Percentiles rank a stretch among this genome's conserved stretches.
These are phyloP conservation scores for Artemia sinica DNA, from an alignment of 2,888 invertebrate genomes.

Conservation along the genomic window DNA sequence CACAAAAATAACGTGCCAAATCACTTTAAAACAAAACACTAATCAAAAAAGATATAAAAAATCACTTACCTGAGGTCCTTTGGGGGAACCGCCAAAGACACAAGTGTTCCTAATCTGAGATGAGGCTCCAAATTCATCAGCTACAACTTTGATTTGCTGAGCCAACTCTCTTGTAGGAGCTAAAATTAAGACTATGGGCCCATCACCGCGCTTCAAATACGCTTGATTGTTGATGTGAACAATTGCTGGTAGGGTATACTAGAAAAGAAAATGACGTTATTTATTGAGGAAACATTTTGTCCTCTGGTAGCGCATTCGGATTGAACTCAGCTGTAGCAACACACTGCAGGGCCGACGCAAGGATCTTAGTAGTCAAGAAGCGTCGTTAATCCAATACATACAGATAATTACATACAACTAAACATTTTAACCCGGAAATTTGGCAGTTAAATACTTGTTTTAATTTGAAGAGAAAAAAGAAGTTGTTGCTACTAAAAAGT, in stretches of 20 bases:
- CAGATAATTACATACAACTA: too few relatives aligned
- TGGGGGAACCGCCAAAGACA: constrained; percentile 41
- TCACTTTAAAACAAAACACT: neutral
- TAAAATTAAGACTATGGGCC: constrained; percentile 77
- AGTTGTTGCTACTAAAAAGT: too few relatives aligned
- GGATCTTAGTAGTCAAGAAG: too few relatives aligned
- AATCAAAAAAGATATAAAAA: constrained; percentile 16
- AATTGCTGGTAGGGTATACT: constrained; percentile 78
- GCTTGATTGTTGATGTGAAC: constrained; percentile 87
- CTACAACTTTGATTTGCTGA: constrained; percentile 70
- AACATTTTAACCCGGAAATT: too few relatives aligned
- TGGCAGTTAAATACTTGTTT: too few relatives aligned
- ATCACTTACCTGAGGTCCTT: constrained; percentile 52
- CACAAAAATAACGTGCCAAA: neutral
- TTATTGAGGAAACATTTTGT: too few relatives aligned
- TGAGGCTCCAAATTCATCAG: constrained; percentile 43
- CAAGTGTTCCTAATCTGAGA: constrained; percentile 37
- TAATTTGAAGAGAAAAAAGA: too few relatives aligned
- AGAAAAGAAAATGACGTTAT: constrained; percentile 27
- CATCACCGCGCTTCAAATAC: constrained; percentile 67
- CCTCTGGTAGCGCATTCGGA: too few relatives aligned
- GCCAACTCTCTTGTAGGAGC: constrained; percentile 81
- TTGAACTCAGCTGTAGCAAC: too few relatives aligned
- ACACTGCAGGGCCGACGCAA: too few relatives aligned
- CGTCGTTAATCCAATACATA: too few relatives aligned